Conservation (phyloP, 2,888 invertebrate species). For the Leptopterna dolabrata region DNA sequence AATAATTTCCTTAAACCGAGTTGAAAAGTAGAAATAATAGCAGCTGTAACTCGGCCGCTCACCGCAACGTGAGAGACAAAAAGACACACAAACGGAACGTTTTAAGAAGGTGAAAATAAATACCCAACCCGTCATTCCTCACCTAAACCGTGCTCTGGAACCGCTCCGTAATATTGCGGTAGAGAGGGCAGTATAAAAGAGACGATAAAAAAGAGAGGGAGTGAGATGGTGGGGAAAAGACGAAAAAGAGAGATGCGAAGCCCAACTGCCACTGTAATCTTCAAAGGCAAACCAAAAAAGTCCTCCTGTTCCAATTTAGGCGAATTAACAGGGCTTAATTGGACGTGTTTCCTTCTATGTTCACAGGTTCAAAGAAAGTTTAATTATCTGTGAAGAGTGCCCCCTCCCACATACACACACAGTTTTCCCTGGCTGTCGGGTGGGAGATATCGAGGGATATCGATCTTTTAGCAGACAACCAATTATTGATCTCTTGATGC, state of each 20-base stretch:
- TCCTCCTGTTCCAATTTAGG: constrained; percentile 21
- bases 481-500: no score
- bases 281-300: neutral
- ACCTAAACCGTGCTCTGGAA: neutral
- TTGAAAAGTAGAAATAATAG: no score
- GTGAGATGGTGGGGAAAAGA: neutral
- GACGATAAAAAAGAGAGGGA: neutral
- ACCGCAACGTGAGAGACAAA: neutral
- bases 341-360: constrained; percentile 23
- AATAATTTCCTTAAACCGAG: no score
- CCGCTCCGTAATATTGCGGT: neutral
- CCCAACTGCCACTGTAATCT: constrained; percentile 5
- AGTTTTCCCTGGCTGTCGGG: neutral
- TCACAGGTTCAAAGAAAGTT: constrained; percentile 5
- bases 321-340: constrained; percentile 27
- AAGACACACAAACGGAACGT: neutral
- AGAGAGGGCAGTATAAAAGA: neutral
- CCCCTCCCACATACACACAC: neutral
- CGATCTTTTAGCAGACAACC: no score
- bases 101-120: neutral
- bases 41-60: no score
- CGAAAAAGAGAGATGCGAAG: neutral
- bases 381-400: constrained; percentile 21
- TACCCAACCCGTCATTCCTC: neutral
- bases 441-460: neutral